These are phyloP conservation scores for Eugnorisma glareosa DNA, from an alignment of 2,888 invertebrate genomes.

Conservation along the genomic window DNA sequence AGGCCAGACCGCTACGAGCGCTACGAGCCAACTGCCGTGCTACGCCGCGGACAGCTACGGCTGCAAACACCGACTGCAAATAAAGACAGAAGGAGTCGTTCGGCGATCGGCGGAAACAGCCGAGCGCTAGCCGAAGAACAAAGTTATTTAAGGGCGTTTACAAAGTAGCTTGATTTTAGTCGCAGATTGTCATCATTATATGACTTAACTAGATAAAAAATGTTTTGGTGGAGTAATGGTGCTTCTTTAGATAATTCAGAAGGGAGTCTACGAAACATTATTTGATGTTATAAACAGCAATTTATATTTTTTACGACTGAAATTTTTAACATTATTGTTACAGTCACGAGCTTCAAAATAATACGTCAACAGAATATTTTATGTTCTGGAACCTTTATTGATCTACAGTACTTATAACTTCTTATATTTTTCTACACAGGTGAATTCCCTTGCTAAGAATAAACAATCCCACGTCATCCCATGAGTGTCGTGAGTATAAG, in stretches of 20 bases:
- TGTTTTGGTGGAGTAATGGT: conserved; percentile 40
- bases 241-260: conserved; percentile 28
- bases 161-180: conserved; percentile 70
- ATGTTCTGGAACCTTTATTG: conserved; percentile 16
- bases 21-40: conserved; percentile 86
- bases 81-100: conserved; percentile 76
- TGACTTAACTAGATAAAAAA: conserved; percentile 64
- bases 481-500: conserved; percentile 46
- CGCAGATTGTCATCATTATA: conserved; percentile 67
- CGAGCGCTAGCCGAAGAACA: conserved; percentile 73
- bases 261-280: neutral
- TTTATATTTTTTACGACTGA: conserved; percentile 19
- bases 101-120: conserved; percentile 79
- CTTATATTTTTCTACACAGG: conserved; percentile 14
- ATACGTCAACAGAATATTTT: neutral
- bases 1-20: conserved; percentile 75
- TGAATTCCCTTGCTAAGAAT: conserved; percentile 47
- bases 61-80: conserved; percentile 75
- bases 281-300: conserved; percentile 10
- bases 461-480: conserved; percentile 53
- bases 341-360: neutral
- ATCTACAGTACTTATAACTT: neutral
- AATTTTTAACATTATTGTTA: neutral
- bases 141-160: conserved; percentile 79
- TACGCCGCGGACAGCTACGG: conserved; percentile 78